phyloP scores from a whole-genome alignment of 2,888 invertebrate species.

The Folsomia candida region DNA sequence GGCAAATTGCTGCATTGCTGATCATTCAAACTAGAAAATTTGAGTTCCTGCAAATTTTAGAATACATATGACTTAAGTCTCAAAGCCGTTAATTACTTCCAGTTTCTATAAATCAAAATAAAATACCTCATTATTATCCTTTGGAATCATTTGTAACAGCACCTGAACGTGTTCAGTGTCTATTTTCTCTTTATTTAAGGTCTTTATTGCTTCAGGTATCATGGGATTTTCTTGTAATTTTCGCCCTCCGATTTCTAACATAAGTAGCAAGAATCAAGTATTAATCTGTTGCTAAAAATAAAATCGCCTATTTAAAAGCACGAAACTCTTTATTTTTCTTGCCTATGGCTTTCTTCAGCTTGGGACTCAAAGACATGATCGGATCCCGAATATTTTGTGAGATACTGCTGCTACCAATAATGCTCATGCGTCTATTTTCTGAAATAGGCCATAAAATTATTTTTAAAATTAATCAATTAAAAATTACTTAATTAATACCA shows the following conservation, averaged over 20 bases:
- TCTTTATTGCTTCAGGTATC: neutral
- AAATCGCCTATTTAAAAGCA: no score
- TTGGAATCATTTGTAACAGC: slow-evolving; percentile 5
- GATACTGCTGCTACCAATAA: neutral
- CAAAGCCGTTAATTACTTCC: no score
- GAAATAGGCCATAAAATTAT: no score
- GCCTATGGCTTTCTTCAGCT: neutral
- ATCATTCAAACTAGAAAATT: neutral
- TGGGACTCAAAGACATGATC: neutral
- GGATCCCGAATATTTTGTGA: neutral
- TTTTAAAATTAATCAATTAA: neutral
- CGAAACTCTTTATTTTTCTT: no score
- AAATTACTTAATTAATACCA: neutral
- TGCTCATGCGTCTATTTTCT: neutral
- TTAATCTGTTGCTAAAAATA: no score
- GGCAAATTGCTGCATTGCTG: neutral
- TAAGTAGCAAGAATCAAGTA: no score
- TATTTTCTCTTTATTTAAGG: neutral
- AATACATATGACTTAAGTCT: no score
- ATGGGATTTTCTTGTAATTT: neutral
- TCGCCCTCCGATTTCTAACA: neutral
- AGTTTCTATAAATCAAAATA: no score
- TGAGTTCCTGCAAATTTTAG: neutral
- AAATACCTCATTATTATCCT: slow-evolving; percentile 12
- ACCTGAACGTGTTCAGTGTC: slow-evolving; percentile 3